Conservation (phyloP, 1,140 invertebrate genomes). For the Venustaconcha ellipsiformis region DNA sequence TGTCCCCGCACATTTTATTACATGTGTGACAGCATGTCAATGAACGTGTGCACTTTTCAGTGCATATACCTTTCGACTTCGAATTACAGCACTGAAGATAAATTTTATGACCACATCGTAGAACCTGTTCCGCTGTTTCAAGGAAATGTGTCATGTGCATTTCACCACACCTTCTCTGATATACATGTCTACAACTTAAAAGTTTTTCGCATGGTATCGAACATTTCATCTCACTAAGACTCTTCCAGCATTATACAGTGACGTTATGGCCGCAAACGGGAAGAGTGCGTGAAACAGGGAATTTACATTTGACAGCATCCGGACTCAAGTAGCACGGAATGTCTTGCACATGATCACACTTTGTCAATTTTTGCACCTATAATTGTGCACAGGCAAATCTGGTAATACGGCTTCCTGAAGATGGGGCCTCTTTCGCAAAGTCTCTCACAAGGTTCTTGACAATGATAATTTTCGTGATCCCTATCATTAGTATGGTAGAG, state of each 20-base stretch:
- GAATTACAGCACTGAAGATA: slow-evolving; percentile 35
- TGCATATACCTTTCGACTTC: slow-evolving; percentile 10
- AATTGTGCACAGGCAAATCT: slow-evolving; percentile 36
- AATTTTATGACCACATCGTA: slow-evolving; percentile 54
- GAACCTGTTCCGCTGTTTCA: neutral
- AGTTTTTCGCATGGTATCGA: neutral
- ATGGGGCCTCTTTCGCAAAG: slow-evolving; percentile 71
- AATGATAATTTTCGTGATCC: slow-evolving; percentile 30
- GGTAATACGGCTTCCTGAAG: slow-evolving; percentile 36
- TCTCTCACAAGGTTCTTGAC: slow-evolving; percentile 52
- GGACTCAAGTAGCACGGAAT: slow-evolving; percentile 17
- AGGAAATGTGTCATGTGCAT: neutral
- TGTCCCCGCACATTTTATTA: slow-evolving; percentile 26
- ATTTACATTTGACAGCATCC: slow-evolving; percentile 6
- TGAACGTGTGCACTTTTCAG: slow-evolving; percentile 31
- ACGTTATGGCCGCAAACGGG: slow-evolving; percentile 38
- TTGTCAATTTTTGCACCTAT: slow-evolving; percentile 21
- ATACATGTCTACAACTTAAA: neutral
- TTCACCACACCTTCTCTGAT: too few species aligned
- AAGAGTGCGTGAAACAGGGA: slow-evolving; percentile 9
- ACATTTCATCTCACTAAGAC: neutral
- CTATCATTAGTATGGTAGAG: slow-evolving; percentile 9
- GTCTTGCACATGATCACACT: slow-evolving; percentile 21
- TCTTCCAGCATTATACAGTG: slow-evolving; percentile 10
- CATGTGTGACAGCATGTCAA: slow-evolving; percentile 75